A percentile compares a stretch with the other conserved stretches of the same genome.
Conservation (phyloP, 2,113 vertebrate species). For the Gasterosteus aculeatus region DNA sequence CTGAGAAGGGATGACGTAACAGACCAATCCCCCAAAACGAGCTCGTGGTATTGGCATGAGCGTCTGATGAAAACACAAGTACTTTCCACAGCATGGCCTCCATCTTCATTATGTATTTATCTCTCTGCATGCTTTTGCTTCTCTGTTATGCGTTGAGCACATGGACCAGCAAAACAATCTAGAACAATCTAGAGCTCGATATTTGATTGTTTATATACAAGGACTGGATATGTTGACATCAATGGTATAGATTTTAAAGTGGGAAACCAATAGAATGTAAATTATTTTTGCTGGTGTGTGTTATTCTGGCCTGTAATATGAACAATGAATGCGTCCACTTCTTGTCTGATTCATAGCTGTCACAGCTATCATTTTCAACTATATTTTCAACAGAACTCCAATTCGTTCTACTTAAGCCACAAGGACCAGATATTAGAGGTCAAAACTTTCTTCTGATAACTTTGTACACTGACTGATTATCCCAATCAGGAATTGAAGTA, state of each 20-base stretch:
- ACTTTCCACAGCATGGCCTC: background rate
- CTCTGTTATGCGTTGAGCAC: background rate
- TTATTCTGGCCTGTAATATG: background rate
- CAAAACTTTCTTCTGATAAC: background rate
- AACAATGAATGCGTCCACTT: background rate
- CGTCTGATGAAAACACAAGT: conserved; percentile 16
- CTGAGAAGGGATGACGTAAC: conserved; percentile 23
- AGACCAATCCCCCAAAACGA: conserved; percentile 3
- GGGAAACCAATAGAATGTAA: background rate
- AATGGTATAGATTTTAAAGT: background rate
- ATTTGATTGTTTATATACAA: background rate
- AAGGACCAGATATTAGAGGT: background rate
- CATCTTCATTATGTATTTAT: background rate
- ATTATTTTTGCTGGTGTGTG: background rate
- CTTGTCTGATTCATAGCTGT: background rate
- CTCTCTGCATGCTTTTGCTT: background rate
- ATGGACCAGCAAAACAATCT: no score
- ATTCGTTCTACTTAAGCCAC: background rate
- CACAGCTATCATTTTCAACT: background rate
- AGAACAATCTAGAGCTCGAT: background rate
- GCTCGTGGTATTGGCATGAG: background rate
- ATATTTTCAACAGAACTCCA: background rate
- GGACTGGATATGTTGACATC: no score
- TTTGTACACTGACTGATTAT: background rate
- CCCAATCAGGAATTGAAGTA: background rate